Evolutionary conservation across 2,797 vertebrate genomes (phyloP), one percentile per base, ranked within the genome.

Genomic region (Novumbra hubbsi): DNA sequence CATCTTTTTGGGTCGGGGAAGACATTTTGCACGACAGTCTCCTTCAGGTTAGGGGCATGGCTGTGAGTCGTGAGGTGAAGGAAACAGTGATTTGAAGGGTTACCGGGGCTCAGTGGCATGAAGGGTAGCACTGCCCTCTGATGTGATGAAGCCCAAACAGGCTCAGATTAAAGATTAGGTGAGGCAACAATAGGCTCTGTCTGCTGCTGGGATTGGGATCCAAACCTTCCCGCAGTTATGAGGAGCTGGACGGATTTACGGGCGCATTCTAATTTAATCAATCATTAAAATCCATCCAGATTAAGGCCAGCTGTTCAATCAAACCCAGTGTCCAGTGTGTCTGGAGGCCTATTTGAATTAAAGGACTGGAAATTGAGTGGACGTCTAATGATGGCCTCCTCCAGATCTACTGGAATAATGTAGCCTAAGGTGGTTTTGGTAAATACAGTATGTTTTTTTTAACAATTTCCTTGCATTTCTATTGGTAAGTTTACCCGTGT

Each of bases 111-210:
- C 65, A 11, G 70, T 62, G 76, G 65, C 27, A 14, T 45, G 41
- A 45, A 9, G 14, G 14, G 12, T 75, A 66, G 12, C 73, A 66
- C 21, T 71, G 21, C 55, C 60, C 67, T 72, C 52, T 57, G n/a
- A 77, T 78, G 77, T 85, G 81, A 90, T 86, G 82, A 79, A 82
- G 75, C 83, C 78, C 67, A 74, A 70, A 41, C 74, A 76, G 76
- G 41, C 80, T 86, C 84, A 83, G 75, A 85, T 74, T 76, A 82
- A 80, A 83, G 81, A 85, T 87, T 78, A 87, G 76, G 78, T 21
- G 66, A 79, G 2, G 79, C 75, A 79, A 88, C 81, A 85, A 84
- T 80, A 83, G 86, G 69, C 74, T 76, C 70, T 77, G 83, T 83
- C 79, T 81, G 69, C 14, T 41, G 16, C 32, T 70, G 64, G 70